Evolutionary conservation across 2,113 vertebrate genomes (phyloP).

Genomic region (Hemibagrus wyckioides): DNA sequence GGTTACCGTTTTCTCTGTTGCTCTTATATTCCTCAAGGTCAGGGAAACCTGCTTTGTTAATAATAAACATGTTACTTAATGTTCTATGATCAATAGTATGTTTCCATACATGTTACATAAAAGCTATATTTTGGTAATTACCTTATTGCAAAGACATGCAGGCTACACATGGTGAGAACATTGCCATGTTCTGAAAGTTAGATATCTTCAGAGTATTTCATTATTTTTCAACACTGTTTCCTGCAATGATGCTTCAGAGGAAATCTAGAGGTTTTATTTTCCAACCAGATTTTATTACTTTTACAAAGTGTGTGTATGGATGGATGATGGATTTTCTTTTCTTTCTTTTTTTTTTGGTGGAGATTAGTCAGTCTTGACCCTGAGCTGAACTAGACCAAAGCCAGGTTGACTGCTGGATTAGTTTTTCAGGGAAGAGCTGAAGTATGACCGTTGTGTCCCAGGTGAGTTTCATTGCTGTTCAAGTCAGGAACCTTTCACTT

Average conservation of each 20-base stretch:
- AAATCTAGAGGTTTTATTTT: constrained; percentile 30
- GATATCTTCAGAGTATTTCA: background rate
- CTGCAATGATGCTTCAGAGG: background rate
- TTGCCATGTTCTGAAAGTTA: background rate
- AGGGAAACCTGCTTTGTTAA: background rate
- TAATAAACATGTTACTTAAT: background rate
- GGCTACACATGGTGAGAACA: background rate
- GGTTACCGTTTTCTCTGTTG: background rate
- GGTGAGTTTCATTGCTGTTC: constrained; percentile 21
- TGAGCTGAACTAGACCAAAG: constrained; percentile 7
- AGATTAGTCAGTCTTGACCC: background rate
- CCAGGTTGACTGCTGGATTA: background rate
- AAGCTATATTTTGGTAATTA: constrained; percentile 8
- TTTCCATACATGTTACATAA: background rate
- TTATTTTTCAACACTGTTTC: constrained; percentile 15
- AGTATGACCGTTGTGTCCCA: background rate
- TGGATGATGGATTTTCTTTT: background rate
- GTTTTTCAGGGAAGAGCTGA: background rate
- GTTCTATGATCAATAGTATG: background rate
- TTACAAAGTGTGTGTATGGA: background rate
- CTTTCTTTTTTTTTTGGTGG: background rate
- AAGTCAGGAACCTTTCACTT: constrained; percentile 8
- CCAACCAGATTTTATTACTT: constrained; percentile 19
- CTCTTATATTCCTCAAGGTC: background rate
- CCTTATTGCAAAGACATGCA: background rate